Percentiles rank a stretch among this genome's conserved stretches.
These are phyloP conservation scores for Arion vulgaris DNA, from an alignment of 1,140 invertebrate species.

Conservation along the genomic window DNA sequence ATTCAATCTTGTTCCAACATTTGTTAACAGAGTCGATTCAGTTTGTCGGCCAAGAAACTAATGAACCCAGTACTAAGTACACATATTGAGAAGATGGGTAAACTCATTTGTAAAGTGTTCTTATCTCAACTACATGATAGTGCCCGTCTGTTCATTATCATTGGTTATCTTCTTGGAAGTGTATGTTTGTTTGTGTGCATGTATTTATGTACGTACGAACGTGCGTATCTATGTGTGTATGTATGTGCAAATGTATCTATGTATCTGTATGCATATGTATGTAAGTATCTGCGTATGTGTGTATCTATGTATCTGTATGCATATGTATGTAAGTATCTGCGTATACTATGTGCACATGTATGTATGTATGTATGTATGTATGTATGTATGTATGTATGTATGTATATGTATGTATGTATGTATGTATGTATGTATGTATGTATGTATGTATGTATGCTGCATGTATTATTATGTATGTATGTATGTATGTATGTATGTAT, in stretches of 20 bases:
- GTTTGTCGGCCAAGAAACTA: no score
- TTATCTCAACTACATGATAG: no score
- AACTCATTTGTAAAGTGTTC: no score
- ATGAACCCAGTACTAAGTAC: no score
- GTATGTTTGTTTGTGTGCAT: no score
- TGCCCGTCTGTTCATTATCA: no score
- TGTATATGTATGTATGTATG: background rate
- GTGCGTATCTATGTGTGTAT: background rate
- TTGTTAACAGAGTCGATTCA: no score
- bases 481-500: slow-evolving; percentile 33
- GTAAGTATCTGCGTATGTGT: background rate
- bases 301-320: background rate
- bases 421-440: background rate
- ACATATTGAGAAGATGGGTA: no score
- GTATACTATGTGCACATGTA: background rate
- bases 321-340: background rate
- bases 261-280: background rate
- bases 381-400: slow-evolving; percentile 14
- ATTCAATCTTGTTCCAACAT: no score
- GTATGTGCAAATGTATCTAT: background rate
- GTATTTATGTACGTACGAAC: no score
- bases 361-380: slow-evolving; percentile 22
- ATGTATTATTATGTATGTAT: slow-evolving; percentile 8
- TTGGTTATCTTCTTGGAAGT: no score
- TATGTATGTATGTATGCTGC: background rate